Base-by-base conservation (phyloP, 2,888 invertebrate genomes). In the Ptychoptera albimana region DNA sequence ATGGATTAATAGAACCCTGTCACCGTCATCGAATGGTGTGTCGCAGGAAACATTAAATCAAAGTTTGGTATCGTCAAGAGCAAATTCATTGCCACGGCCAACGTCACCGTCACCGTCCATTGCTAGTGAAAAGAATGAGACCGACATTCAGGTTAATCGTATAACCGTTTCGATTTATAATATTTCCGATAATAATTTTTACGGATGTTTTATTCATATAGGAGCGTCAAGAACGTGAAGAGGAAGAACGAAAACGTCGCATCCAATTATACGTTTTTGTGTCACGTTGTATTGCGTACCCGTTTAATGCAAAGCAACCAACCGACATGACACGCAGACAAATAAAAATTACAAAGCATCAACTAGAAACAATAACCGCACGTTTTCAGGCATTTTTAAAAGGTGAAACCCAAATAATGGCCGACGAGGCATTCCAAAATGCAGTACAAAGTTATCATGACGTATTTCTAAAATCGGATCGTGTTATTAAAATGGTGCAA, bases 231-330 rank as follows among this genome's bases (percentile, higher is more conserved):
- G 96, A 96, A 61, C 80, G 88, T 49, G 84, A 96, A 61, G 96
- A 98, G 66, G 96, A 96, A 60, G 93, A 96, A 57, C 78, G 94
- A 50, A 96, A 96, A 63, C 78, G 83, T 49, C 79, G 91, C 48
- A 79, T 98, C 47, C 98, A 98, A 63, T 70, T 98, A 36, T 98
- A 98, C 68, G 97, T 99, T 51, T 98, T 98, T 66, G 89, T 98
- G 52, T 92, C 96, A 51, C 75, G 97, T 61, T 94, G 96, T 68
- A 81, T 96, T 59, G 92, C 98, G 8, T 97, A 98, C 70, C 97
- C 97, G 8, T 98, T 98, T 72, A 99, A 97, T 69, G 94, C 96
- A 10, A 98, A 98, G 68, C 97, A 97, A 63, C 93, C 94, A 1
- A 94, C 93, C 8, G 98, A 99, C 64, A 92, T 97, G 93, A 92